A percentile compares a stretch with the other conserved stretches of the same genome.
Conservation (phyloP, 1,140 invertebrate species). For the Melitaea cinxia region DNA sequence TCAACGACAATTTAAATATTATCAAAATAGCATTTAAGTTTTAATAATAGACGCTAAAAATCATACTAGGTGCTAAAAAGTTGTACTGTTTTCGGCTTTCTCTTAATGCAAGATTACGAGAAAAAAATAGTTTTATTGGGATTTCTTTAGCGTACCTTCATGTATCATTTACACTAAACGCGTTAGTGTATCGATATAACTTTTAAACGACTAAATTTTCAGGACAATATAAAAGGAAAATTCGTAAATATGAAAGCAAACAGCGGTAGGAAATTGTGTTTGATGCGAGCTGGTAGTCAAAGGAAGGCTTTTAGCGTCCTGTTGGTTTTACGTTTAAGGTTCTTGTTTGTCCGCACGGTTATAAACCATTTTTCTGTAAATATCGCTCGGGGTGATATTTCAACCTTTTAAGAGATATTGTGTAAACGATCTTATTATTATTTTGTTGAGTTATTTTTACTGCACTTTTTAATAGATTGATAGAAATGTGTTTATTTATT, state of each 20-base stretch:
- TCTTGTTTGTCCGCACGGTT: slow-evolving; percentile 1
- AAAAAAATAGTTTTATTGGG: too few relatives aligned
- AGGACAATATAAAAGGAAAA: neutral
- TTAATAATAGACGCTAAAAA: too few relatives aligned
- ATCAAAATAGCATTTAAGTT: too few relatives aligned
- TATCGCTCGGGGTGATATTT: neutral
- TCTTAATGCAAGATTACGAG: too few relatives aligned
- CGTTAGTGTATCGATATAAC: neutral
- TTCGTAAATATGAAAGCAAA: slow-evolving; percentile 6
- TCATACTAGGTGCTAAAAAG: too few relatives aligned
- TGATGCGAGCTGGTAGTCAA: slow-evolving; percentile 5
- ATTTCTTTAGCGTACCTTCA: too few relatives aligned
- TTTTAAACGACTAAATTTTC: neutral
- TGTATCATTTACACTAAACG: too few relatives aligned
- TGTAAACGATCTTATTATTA: neutral
- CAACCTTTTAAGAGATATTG: neutral
- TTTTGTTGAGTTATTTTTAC: neutral
- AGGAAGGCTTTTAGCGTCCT: slow-evolving; percentile 5
- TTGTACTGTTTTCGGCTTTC: too few relatives aligned
- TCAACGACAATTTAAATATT: too few relatives aligned
- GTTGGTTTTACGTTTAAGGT: slow-evolving; percentile 2
- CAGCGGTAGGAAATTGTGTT: slow-evolving; percentile 8
- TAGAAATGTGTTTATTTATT: too few relatives aligned
- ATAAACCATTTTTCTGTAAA: neutral
- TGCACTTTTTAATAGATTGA: too few relatives aligned